These are phyloP conservation scores for Nebria salina DNA, from an alignment of 2,888 invertebrate genomes.

Conservation along the genomic window DNA sequence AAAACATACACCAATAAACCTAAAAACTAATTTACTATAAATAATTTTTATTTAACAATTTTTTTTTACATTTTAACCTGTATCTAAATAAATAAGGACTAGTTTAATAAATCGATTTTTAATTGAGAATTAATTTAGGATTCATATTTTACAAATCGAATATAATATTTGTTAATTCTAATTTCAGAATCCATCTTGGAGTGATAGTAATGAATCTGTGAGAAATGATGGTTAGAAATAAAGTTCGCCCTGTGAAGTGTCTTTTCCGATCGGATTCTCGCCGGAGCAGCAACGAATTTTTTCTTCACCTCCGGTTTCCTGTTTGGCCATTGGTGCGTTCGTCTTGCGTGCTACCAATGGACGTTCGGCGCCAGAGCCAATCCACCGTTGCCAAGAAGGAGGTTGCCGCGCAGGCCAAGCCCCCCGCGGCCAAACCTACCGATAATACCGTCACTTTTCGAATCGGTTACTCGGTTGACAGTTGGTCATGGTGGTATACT, in stretches of 20 bases:
- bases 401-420: conserved; percentile 17
- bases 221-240: too few species aligned
- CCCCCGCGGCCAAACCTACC: conserved; percentile 8
- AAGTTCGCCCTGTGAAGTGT: background rate
- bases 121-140: too few species aligned
- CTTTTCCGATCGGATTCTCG: background rate
- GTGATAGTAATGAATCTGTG: too few species aligned
- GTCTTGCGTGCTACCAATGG: conserved; percentile 55
- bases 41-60: too few species aligned
- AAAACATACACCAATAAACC: too few species aligned
- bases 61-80: too few species aligned
- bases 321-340: conserved; percentile 53
- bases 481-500: conserved; percentile 8
- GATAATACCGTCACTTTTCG: conserved; percentile 16
- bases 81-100: too few species aligned
- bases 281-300: background rate
- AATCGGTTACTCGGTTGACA: conserved; percentile 11
- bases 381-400: conserved; percentile 41
- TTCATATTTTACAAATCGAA: too few species aligned
- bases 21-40: too few species aligned
- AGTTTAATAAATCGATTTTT: too few species aligned
- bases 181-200: background rate
- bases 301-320: conserved; percentile 28
- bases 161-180: too few species aligned
- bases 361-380: conserved; percentile 55